Evolutionary conservation across 2,888 invertebrate genomes (phyloP).

Genomic region (Aporophyla lueneburgensis): DNA sequence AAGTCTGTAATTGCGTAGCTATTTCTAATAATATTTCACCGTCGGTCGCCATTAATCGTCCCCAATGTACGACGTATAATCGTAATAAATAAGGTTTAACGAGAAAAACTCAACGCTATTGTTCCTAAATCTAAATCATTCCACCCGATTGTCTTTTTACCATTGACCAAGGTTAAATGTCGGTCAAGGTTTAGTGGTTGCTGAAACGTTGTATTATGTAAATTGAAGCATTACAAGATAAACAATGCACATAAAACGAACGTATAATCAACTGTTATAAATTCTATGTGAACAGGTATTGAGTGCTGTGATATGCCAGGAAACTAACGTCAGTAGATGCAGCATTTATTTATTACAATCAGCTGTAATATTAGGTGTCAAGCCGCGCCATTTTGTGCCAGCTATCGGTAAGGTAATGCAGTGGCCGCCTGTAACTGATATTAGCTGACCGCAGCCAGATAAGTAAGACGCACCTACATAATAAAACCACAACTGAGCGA

Average conservation of each 20-base stretch:
- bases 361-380: constrained; percentile 46
- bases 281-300: constrained; percentile 27
- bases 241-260: constrained; percentile 31
- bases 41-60: constrained; percentile 22
- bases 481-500: constrained; percentile 51
- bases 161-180: constrained; percentile 44
- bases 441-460: constrained; percentile 71
- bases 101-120: constrained; percentile 17
- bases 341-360: constrained; percentile 48
- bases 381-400: constrained; percentile 37
- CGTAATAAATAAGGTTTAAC: constrained; percentile 29
- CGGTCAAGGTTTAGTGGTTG: constrained; percentile 46
- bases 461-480: constrained; percentile 47
- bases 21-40: constrained; percentile 50
- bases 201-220: constrained; percentile 38
- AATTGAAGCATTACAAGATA: constrained; percentile 37
- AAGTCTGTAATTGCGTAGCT: constrained; percentile 38
- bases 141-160: constrained; percentile 31
- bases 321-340: constrained; percentile 19
- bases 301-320: constrained; percentile 20
- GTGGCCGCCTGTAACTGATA: constrained; percentile 70
- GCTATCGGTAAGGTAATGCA: constrained; percentile 53
- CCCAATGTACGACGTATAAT: constrained; percentile 2
- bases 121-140: constrained; percentile 35
- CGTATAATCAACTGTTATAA: constrained; percentile 21